Evolutionary conservation across 2,797 vertebrate species (phyloP), one percentile per base, ranked within the genome.

Genomic region (Melanotaenia trifasciata): DNA sequence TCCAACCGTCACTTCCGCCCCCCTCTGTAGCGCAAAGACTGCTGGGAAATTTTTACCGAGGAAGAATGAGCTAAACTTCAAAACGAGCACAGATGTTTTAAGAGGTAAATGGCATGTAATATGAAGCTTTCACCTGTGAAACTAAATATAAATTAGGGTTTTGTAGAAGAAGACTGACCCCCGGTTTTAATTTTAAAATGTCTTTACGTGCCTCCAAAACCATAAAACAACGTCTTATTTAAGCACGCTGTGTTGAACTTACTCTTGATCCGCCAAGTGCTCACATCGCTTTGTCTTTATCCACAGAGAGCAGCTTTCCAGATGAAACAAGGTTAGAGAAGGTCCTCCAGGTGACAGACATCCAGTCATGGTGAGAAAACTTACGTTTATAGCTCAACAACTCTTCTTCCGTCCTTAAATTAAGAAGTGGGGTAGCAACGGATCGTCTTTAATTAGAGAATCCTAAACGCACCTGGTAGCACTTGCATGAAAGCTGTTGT

Each of bases 41-140:
- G 72, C 83, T 80, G 89, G 89, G 90, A 88, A 78, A 74, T 72
- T n/a, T 58, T 16, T 16, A 43, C 2, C 0, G 8, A 8, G 73
- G 81, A 77, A 66, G 70, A 5, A 16, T 0, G 60, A 53, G 40
- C 14, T 11, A 1, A 18, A 36, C 6, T 4, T 3, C 18, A 8
- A 35, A 14, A 14, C 10, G 14, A 1, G 10, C 58, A 2, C 1
- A 13, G 4, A 26, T 2, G 26, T 26, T 26, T 26, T 26, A 26
- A 26, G 24, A 58, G 78, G 76, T 84, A 72, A 77, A 65, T 14
- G 3, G 36, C 1, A 5, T 0, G 3, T 3, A 0, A 43, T 3
- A 0, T 3, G 11, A 65, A 1, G 1, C 0, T 1, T 51, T 0
- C 1, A 16, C 2, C 0, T 9, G 24, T 26, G 2, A 6, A 70